Base-by-base conservation (phyloP, 1,140 invertebrate genomes). In the Drosophila prosaltans region DNA sequence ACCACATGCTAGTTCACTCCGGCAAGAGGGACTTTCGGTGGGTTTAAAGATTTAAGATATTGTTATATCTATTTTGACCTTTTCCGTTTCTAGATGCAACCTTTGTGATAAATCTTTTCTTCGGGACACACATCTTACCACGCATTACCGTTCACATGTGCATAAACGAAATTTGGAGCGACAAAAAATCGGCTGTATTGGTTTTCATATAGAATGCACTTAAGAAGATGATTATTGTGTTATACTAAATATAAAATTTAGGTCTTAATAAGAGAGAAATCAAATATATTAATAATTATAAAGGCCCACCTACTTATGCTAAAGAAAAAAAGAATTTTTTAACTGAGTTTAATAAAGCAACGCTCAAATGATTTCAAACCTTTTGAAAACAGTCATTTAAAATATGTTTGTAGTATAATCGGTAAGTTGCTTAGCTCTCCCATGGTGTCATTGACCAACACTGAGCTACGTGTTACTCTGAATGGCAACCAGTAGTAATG, bases 1-100 rank as follows among this genome's bases (percentile, higher is more conserved):
- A 90, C 58, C 86, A 90, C 48, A 83, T 90, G 81, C 60, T 90
- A 1, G 83, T 81, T 67, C 86, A 90, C 83, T 88, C 86, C 66
- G 86, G 86, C 45, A 69, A 86, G 43, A 78, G 86, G 5, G 74
- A 80, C 1, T 90, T 88, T 65, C 80, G 80, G 86, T 90, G 41
- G 66, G 51, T 7, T 7, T 24, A 30, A 5, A 10, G 2, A n/a
- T 54, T 2, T 1, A 39, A 8, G 2, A 10, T 2, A 11, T 32
- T 10, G 10, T 1, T 2, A 28, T 10, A 28, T 10, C n/a, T 51
- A 3, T 36, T 7, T 10, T 11, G 61, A 0, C 2, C 1, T 36
- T 24, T 69, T 63, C 1, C 48, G 5, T 3, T 70, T 76, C 11
- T n/a, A 89, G 84, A 60, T 89, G 84, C 54, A 85, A 89, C 26